Percentiles rank a stretch among this genome's conserved stretches.
Evolutionary conservation across 2,888 invertebrate species (phyloP).

Genomic region (Asteroscopus sphinx): DNA sequence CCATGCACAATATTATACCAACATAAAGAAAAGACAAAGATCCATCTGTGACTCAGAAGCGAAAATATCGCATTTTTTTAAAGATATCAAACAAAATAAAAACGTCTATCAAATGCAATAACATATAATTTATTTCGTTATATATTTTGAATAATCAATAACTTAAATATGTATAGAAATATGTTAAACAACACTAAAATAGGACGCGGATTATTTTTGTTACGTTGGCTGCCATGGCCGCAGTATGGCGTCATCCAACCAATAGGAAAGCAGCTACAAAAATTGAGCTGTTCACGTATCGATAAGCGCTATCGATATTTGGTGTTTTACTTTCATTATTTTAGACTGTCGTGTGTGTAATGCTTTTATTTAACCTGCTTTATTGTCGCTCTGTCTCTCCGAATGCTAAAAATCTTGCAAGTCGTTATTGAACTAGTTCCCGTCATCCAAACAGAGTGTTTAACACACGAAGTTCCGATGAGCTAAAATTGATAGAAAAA

Average conservation of each 20-base stretch:
- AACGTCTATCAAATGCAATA: background rate
- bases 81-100: conserved; percentile 3
- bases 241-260: conserved; percentile 67
- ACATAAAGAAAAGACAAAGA: conserved; percentile 58
- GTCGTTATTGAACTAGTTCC: no score
- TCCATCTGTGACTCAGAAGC: conserved; percentile 67
- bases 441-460: no score
- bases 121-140: conserved; percentile 24
- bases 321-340: background rate
- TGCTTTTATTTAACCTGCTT: no score
- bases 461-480: no score
- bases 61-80: conserved; percentile 19
- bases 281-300: conserved; percentile 59
- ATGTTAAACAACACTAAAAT: conserved; percentile 34
- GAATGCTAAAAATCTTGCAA: no score
- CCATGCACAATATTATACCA: conserved; percentile 59
- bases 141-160: conserved; percentile 3
- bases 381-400: no score
- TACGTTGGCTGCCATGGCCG: conserved; percentile 71
- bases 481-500: no score
- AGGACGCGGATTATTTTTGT: conserved; percentile 56
- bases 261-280: conserved; percentile 67
- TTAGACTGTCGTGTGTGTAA: no score
- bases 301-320: conserved; percentile 59
- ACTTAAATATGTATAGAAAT: conserved; percentile 12